These are phyloP conservation scores for Platyrinchus mystaceus DNA, from an alignment of 2,797 vertebrate species.

Conservation along the genomic window DNA sequence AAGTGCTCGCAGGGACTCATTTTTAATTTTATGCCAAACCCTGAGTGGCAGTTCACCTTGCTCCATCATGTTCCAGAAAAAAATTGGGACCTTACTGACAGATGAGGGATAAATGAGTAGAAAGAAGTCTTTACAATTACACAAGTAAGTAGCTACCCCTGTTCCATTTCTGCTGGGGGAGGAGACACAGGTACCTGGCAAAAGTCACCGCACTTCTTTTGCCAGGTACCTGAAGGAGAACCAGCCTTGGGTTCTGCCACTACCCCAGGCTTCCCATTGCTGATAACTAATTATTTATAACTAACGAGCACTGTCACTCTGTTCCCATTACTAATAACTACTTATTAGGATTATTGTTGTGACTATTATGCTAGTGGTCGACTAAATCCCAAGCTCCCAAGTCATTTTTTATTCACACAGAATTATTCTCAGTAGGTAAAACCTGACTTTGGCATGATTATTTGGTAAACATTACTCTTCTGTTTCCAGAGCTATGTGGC, in stretches of 20 bases:
- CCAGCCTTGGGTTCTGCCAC: neutral
- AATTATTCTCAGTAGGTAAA: neutral
- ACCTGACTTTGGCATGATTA: neutral
- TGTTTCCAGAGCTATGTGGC: neutral
- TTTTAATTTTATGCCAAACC: neutral
- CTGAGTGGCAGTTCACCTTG: neutral
- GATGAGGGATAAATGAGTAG: neutral
- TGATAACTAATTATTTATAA: neutral
- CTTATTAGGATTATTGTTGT: neutral
- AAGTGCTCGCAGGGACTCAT: fast-evolving
- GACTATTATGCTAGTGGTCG: neutral
- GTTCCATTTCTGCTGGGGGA: fast-evolving
- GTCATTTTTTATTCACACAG: neutral
- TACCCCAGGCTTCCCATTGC: neutral
- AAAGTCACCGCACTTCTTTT: fast-evolving
- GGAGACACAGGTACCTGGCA: neutral
- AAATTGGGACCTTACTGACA: neutral
- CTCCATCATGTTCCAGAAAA: neutral
- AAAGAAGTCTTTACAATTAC: neutral
- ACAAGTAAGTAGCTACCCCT: neutral
- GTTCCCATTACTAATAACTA: neutral
- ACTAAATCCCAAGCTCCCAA: neutral
- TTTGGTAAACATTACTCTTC: neutral
- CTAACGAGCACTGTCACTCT: neutral
- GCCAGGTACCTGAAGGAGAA: neutral